Conservation (phyloP, 2,797 vertebrate genomes). For the Tapera naevia region DNA sequence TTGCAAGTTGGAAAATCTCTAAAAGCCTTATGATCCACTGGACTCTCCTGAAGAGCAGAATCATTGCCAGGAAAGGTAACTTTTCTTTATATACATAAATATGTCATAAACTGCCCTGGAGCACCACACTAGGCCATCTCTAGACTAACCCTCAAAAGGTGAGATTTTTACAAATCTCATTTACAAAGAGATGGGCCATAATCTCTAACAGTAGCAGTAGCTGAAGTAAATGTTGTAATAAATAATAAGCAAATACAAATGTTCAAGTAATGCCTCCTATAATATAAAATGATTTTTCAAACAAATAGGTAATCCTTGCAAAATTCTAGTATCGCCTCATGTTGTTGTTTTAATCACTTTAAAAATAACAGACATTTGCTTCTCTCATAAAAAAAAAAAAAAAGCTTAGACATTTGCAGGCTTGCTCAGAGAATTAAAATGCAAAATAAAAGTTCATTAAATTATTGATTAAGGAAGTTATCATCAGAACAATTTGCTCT, state of each 20-base stretch:
- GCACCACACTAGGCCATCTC: neutral
- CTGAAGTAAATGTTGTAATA: neutral
- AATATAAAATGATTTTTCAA: neutral
- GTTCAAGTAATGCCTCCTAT: neutral
- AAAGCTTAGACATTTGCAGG: neutral
- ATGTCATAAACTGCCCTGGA: neutral
- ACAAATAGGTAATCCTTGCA: neutral
- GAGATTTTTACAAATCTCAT: neutral
- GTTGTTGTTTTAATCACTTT: neutral
- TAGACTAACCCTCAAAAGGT: neutral
- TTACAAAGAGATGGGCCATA: neutral
- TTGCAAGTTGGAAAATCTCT: neutral
- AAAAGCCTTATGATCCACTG: neutral
- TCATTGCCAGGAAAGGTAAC: neutral
- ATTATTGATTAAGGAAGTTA: neutral
- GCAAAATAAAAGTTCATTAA: neutral
- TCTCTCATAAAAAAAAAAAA: neutral
- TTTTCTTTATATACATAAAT: neutral
- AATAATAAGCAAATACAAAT: neutral
- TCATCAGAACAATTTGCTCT: neutral
- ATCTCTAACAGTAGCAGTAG: neutral
- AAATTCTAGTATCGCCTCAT: neutral
- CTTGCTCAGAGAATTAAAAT: neutral
- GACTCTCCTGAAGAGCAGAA: neutral
- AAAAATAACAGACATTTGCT: neutral